These are phyloP conservation scores for Scaptomyza cyrtandrae DNA, from an alignment of 2,888 invertebrate genomes.

Conservation along the genomic window DNA sequence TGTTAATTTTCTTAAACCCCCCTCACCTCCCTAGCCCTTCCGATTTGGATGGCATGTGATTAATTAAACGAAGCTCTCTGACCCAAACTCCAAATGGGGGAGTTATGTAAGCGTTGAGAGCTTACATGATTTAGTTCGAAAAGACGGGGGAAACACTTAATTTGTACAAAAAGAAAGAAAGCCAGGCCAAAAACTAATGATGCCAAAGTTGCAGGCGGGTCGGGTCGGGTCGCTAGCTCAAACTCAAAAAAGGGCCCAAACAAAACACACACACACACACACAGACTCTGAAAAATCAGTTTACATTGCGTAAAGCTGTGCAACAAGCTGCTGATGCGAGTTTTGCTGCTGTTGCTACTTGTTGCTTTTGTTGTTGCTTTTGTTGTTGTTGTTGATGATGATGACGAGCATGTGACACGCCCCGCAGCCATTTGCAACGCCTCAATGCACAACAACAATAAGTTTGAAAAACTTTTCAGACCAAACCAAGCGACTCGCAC, in stretches of 20 bases:
- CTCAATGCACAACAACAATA: slow-evolving; percentile 72
- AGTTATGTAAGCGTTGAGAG: slow-evolving; percentile 56
- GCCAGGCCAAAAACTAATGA: slow-evolving; percentile 59
- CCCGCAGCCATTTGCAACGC: slow-evolving; percentile 74
- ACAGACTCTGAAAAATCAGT: slow-evolving; percentile 35
- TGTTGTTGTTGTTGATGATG: slow-evolving; percentile 20
- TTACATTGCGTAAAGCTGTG: slow-evolving; percentile 68
- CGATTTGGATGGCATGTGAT: slow-evolving; percentile 45
- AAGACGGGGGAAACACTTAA: slow-evolving; percentile 7
- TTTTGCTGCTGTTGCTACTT: slow-evolving; percentile 33
- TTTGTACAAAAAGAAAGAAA: slow-evolving; percentile 72
- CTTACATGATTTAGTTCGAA: slow-evolving; percentile 64
- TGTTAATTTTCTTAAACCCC: slow-evolving; percentile 41
- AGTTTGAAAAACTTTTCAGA: slow-evolving; percentile 64
- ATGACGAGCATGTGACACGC: slow-evolving; percentile 76
- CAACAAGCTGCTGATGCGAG: slow-evolving; percentile 64
- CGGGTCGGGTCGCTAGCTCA: not conserved
- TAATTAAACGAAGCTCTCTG: slow-evolving; percentile 66
- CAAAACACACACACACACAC: slow-evolving; percentile 9
- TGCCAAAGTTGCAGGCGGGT: slow-evolving; percentile 54
- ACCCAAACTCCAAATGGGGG: slow-evolving; percentile 55
- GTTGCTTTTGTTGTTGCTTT: slow-evolving; percentile 17
- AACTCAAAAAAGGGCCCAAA: slow-evolving; percentile 16
- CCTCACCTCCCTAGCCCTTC: not conserved
- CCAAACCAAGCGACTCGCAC: slow-evolving; percentile 54